Percentiles rank a stretch among this genome's conserved stretches.
phyloP scores from a whole-genome alignment of 1,140 invertebrate genomes.

The Drosophila serrata region DNA sequence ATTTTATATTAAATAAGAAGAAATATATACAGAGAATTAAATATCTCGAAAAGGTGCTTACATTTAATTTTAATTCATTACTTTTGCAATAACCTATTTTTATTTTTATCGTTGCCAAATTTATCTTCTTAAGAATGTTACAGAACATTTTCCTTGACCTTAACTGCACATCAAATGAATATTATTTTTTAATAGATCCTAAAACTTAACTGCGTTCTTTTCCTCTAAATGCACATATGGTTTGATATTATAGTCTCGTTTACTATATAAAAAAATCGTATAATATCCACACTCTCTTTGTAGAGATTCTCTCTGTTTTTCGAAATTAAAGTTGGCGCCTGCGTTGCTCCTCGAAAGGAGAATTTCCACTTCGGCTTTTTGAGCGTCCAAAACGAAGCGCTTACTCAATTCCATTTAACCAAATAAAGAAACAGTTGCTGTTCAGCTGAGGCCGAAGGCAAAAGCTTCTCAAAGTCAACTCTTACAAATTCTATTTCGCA shows the following conservation, averaged over 20 bases:
- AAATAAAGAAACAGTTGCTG: constrained; percentile 60
- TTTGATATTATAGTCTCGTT: not conserved
- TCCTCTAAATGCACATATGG: constrained; percentile 3
- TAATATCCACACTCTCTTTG: constrained; percentile 17
- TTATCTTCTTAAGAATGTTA: not conserved
- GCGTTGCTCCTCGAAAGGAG: constrained; percentile 19
- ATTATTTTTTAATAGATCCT: constrained; percentile 22
- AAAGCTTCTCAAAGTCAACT: constrained; percentile 10
- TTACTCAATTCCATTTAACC: constrained; percentile 7
- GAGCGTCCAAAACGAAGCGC: constrained; percentile 19
- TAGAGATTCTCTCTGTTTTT: constrained; percentile 36
- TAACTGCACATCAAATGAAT: not conserved
- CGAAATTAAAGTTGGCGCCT: constrained; percentile 37
- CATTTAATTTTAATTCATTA: not conserved
- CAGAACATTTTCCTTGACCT: not conserved
- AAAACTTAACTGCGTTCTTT: not conserved
- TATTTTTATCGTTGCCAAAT: not conserved
- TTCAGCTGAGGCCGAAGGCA: constrained; percentile 62
- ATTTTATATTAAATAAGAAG: not conserved
- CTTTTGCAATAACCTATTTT: not conserved
- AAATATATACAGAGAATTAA: not conserved
- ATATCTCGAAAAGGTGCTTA: not conserved
- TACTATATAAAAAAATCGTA: not conserved
- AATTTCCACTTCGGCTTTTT: constrained; percentile 38
- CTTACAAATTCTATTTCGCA: not conserved